phyloP scores from a whole-genome alignment of 2,797 vertebrate species.

The Hemitrygon akajei region DNA sequence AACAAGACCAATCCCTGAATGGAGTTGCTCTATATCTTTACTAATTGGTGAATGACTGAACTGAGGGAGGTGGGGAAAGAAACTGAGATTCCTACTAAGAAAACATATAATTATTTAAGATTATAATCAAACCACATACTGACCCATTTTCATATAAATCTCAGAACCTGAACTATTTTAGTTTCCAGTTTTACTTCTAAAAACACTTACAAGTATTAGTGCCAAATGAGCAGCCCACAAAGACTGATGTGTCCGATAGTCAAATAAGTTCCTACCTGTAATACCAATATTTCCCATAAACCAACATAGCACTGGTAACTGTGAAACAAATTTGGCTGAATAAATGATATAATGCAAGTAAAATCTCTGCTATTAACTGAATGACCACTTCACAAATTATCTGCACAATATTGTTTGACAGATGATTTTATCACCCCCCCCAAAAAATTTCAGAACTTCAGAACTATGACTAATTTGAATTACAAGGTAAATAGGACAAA shows the following conservation, averaged over 20 bases:
- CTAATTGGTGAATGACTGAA: not conserved
- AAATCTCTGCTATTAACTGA: not conserved
- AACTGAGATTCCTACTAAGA: not conserved
- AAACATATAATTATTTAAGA: not conserved
- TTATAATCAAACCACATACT: not conserved
- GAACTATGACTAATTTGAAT: not conserved
- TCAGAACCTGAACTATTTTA: not conserved
- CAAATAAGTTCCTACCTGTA: not conserved
- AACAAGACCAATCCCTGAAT: not conserved
- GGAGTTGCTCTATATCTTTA: not conserved
- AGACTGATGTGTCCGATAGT: not conserved
- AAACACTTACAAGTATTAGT: not conserved
- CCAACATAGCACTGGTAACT: not conserved
- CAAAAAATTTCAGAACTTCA: not conserved
- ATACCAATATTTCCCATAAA: not conserved
- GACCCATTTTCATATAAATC: not conserved
- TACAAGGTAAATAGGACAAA: not conserved
- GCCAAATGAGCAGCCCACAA: not conserved
- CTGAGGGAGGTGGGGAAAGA: too few species aligned
- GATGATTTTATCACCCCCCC: not conserved
- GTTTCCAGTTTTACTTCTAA: not conserved
- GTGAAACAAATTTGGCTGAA: not conserved
- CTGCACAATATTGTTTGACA: not conserved
- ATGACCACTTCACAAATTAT: not conserved
- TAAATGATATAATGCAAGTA: conserved; percentile 6